Conservation (phyloP, 2,113 vertebrate genomes). For the Nannobrachium achirus region DNA sequence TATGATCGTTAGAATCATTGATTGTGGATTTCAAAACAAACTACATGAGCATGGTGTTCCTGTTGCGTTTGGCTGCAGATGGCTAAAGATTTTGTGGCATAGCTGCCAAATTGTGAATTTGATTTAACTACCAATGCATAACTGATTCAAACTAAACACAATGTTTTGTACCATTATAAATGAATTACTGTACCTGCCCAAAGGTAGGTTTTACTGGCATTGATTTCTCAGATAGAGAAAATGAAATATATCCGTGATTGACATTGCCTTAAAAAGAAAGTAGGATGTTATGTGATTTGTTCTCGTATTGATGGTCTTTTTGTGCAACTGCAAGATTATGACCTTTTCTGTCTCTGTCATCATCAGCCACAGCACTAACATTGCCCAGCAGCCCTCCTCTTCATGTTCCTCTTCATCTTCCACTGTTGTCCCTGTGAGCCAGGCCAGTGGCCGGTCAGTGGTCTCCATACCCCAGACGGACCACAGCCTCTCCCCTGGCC, state of each 20-base stretch:
- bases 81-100: no score
- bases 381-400: constrained; percentile 62
- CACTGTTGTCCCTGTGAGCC: constrained; percentile 46
- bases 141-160: no score
- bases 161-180: no score
- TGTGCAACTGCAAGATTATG: neutral
- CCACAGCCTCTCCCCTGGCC: constrained; percentile 31
- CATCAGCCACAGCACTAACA: constrained; percentile 44
- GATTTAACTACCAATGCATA: no score
- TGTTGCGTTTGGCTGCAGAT: no score
- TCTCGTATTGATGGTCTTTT: neutral
- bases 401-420: constrained; percentile 66
- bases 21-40: neutral
- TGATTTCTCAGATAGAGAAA: no score
- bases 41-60: no score
- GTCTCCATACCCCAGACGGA: constrained; percentile 49
- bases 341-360: constrained; percentile 16
- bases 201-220: no score
- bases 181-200: no score
- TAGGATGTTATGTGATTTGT: constrained; percentile 1
- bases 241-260: no score
- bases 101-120: no score
- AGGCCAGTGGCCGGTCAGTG: constrained; percentile 45
- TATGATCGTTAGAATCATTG: constrained; percentile 19
- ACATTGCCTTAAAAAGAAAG: no score